These are phyloP conservation scores for Megamerina dolium DNA, from an alignment of 2,888 invertebrate genomes.

Conservation along the genomic window DNA sequence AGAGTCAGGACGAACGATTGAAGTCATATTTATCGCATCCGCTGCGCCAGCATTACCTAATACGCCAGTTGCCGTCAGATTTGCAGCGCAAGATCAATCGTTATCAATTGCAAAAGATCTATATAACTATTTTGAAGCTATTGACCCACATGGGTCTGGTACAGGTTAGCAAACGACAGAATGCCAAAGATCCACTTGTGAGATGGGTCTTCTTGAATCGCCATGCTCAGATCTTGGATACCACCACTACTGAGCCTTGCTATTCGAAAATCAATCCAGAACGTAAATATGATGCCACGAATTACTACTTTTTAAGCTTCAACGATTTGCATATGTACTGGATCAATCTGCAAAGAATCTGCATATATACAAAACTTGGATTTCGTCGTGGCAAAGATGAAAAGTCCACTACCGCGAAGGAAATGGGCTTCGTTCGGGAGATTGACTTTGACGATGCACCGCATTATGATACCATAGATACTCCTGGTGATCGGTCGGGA, in stretches of 20 bases:
- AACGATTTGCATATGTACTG: conserved; percentile 60
- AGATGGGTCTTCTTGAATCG: conserved; percentile 66
- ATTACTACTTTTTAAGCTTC: conserved; percentile 54
- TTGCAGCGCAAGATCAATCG: conserved; percentile 35
- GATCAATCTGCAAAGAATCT: conserved; percentile 63
- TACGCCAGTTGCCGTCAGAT: conserved; percentile 55
- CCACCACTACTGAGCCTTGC: conserved; percentile 57
- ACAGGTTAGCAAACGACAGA: conserved; percentile 56
- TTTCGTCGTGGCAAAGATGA: conserved; percentile 27
- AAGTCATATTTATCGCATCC: conserved; percentile 60
- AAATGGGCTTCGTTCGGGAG: conserved; percentile 24
- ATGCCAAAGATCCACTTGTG: conserved; percentile 58
- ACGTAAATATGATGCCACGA: conserved; percentile 54
- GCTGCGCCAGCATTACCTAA: conserved; percentile 57
- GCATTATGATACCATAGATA: conserved; percentile 53
- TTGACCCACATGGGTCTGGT: conserved; percentile 63
- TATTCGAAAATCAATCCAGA: conserved; percentile 56
- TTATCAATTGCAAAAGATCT: conserved; percentile 29
- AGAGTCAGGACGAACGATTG: conserved; percentile 53
- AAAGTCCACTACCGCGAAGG: conserved; percentile 10
- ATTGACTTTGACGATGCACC: conserved; percentile 37
- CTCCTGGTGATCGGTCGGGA: conserved; percentile 64
- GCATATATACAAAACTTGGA: conserved; percentile 60
- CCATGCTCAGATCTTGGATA: conserved; percentile 58
- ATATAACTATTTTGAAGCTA: conserved; percentile 50